These are phyloP conservation scores for Mimachlamys varia DNA, from an alignment of 2,888 invertebrate genomes.

Conservation along the genomic window DNA sequence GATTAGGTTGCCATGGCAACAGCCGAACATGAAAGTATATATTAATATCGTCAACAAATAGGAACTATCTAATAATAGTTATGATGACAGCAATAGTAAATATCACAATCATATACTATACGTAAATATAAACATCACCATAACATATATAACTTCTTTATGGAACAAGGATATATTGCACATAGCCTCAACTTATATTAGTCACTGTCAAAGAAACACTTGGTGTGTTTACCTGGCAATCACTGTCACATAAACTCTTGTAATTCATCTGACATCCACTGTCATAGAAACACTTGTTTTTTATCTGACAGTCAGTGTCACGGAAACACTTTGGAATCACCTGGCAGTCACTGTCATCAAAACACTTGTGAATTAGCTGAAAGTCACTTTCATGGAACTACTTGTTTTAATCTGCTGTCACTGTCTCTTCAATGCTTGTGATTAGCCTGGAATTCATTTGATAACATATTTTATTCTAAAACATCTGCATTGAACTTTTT, in stretches of 20 bases:
- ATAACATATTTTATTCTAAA: too few species aligned
- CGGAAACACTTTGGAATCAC: neutral
- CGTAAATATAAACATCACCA: neutral
- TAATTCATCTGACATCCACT: neutral
- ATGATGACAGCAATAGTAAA: conserved; percentile 31
- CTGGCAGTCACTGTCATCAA: neutral
- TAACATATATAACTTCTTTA: neutral
- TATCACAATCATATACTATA: conserved; percentile 23
- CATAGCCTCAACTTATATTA: neutral
- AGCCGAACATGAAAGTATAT: conserved; percentile 34
- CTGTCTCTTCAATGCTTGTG: too few species aligned
- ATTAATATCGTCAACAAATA: neutral
- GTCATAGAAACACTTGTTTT: too few species aligned
- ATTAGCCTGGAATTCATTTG: neutral
- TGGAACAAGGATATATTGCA: neutral
- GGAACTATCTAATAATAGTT: conserved; percentile 36
- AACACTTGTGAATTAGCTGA: neutral
- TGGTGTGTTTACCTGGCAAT: neutral
- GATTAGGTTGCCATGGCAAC: conserved; percentile 20
- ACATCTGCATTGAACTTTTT: neutral
- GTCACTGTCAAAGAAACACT: neutral
- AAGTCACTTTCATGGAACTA: neutral
- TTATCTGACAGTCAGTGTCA: too few species aligned
- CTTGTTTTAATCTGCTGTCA: too few species aligned
- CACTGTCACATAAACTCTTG: neutral